Conservation (phyloP, 2,113 vertebrate species). For the Ellobius talpinus region DNA sequence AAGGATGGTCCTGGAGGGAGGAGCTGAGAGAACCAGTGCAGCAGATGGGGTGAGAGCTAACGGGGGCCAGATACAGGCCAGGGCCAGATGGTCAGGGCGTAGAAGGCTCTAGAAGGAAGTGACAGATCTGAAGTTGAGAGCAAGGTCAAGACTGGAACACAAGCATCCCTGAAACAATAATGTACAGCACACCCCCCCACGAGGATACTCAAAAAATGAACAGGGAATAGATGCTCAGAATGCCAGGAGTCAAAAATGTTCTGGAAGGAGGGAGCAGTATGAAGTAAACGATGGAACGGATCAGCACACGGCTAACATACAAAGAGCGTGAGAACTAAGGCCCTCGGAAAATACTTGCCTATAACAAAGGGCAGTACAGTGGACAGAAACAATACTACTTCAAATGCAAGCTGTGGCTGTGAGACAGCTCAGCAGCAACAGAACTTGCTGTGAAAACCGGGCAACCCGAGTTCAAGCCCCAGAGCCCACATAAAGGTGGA, state of each 20-base stretch:
- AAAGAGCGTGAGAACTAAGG: not conserved
- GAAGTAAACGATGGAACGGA: not conserved
- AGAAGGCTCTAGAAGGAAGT: slow-evolving; percentile 18
- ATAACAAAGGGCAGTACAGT: not conserved
- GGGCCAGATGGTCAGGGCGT: not conserved
- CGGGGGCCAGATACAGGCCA: not conserved
- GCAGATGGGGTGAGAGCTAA: slow-evolving; percentile 4
- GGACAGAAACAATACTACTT: slow-evolving; percentile 1
- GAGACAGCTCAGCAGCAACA: not conserved
- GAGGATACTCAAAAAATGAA: not conserved
- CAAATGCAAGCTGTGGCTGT: not conserved
- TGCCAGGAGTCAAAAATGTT: not conserved
- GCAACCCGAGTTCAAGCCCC: not conserved
- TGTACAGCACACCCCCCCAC: not conserved
- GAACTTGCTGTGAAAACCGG: not conserved
- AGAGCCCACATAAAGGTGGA: not conserved
- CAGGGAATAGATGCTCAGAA: slow-evolving; percentile 29
- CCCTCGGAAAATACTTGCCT: not conserved
- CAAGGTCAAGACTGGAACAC: slow-evolving; percentile 12
- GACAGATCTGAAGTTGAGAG: slow-evolving; percentile 18
- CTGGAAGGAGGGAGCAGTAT: not conserved
- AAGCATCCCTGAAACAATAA: not conserved
- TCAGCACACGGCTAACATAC: not conserved
- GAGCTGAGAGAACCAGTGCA: not conserved
- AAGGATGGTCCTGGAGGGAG: not conserved